Base-by-base conservation (phyloP, 2,113 vertebrate species). In the Haemorhous mexicanus region DNA sequence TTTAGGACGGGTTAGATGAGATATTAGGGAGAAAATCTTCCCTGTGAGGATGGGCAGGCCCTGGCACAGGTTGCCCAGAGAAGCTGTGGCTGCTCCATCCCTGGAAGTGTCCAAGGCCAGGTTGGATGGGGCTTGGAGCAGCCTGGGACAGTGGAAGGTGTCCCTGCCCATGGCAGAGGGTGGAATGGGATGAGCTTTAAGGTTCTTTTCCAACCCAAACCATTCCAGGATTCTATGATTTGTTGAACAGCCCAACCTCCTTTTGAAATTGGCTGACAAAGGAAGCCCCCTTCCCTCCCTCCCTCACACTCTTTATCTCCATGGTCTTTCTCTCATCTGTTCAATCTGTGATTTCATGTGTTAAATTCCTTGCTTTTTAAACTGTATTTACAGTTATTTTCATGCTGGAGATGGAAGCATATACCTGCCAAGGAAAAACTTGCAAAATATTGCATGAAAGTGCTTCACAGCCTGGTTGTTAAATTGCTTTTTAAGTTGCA, bases 131-230 rank as follows among this genome's bases (percentile, higher is more conserved):
- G 16, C n/a, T 47, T 55, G 85, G 68, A 66, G 4, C 23, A 28
- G 0, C 28, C n/a, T 75, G 62, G 28, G n/a, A 1, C 0, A 2
- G 9, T 39, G 62, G 23, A 1, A 67, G 8, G 4, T 81, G 61
- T 59, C 67, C 26, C 67, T 80, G 50, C 47, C 39, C 22, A 15
- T 37, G 56, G 56, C 35, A 72, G 35, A 16, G 13, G 2, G 2
- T 56, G 59, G 22, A 2, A 28, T 5, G 4, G 63, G 39, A 30
- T 53, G 47, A 6, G 4, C 3, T 68, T 75, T n/a, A 22, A n/a
- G 24, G 6, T 39, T 68, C 30, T 11, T 39, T 76, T 62, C 55
- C 63, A 32, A 11, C 26, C 35, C 47, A 76, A 55, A 62, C 41
- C 26, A 72, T 41, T n/a, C 28, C 28, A 28, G 3, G 9, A 27